Percentiles rank a stretch among this genome's conserved stretches.
phyloP scores from a whole-genome alignment of 2,113 vertebrate species.

The Aptenodytes patagonicus region DNA sequence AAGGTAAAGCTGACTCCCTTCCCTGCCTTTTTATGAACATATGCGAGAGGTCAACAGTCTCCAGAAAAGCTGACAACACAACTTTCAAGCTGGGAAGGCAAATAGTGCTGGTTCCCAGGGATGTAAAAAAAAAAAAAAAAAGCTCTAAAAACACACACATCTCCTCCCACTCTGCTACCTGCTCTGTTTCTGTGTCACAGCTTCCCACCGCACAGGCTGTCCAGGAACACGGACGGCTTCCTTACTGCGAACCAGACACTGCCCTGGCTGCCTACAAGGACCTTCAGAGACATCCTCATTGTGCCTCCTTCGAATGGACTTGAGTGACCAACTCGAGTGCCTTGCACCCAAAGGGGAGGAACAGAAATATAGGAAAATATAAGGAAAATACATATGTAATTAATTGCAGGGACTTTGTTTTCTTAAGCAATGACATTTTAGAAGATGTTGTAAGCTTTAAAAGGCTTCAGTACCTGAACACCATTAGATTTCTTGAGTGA shows the following conservation, averaged over 20 bases:
- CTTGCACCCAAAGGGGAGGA: neutral
- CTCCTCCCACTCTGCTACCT: neutral
- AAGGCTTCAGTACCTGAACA: neutral
- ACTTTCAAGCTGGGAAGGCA: neutral
- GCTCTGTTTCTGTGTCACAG: neutral
- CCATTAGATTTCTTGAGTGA: neutral
- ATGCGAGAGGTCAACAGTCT: neutral
- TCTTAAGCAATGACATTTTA: neutral
- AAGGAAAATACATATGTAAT: neutral
- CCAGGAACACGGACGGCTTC: neutral
- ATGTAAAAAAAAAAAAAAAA: neutral
- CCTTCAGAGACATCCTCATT: neutral
- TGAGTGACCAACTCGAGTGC: neutral
- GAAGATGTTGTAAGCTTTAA: neutral
- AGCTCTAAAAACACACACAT: neutral
- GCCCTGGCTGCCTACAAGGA: accelerated
- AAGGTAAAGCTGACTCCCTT: neutral
- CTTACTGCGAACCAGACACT: neutral
- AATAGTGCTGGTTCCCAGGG: neutral
- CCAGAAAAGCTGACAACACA: neutral
- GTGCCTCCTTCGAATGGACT: accelerated
- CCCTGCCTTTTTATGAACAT: neutral
- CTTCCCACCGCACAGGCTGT: accelerated
- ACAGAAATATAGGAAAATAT: neutral
- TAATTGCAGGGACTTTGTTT: neutral